Percentiles rank a stretch among this genome's conserved stretches.
These are phyloP conservation scores for Pipistrellus pygmaeus DNA, from an alignment of 2,797 vertebrate species.

Conservation along the genomic window DNA sequence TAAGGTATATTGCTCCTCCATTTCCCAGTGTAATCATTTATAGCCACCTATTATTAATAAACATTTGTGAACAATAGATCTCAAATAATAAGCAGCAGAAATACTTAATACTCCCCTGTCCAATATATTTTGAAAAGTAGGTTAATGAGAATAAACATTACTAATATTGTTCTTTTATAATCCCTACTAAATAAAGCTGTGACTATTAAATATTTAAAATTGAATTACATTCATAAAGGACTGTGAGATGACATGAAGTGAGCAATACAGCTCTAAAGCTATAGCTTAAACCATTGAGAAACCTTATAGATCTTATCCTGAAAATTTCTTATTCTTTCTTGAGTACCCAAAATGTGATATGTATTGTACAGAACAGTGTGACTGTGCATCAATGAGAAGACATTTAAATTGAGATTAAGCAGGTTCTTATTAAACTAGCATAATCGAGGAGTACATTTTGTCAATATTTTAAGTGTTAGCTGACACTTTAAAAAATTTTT, in stretches of 20 bases:
- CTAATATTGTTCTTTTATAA: constrained; percentile 48
- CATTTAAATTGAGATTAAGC: not conserved
- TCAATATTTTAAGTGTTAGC: constrained; percentile 39
- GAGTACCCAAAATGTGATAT: not conserved
- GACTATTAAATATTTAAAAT: constrained; percentile 46
- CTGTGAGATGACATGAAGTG: constrained; percentile 23
- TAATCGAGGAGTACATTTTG: not conserved
- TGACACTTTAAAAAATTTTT: constrained; percentile 25
- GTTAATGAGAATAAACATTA: constrained; percentile 44
- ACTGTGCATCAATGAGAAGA: not conserved
- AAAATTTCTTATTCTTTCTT: constrained; percentile 26
- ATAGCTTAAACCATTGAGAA: not conserved
- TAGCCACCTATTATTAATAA: constrained; percentile 85
- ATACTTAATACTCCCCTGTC: not conserved
- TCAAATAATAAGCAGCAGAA: constrained; percentile 62
- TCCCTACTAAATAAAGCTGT: constrained; percentile 41
- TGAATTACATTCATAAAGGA: constrained; percentile 42
- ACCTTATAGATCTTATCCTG: not conserved
- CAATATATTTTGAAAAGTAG: constrained; percentile 47
- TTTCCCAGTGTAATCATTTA: constrained; percentile 88
- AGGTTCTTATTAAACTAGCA: not conserved
- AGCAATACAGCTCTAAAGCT: constrained; percentile 32
- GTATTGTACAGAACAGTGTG: not conserved
- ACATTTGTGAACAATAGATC: constrained; percentile 82
- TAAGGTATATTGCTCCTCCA: constrained; percentile 87